phyloP scores from a whole-genome alignment of 1,140 invertebrate species.

The Calliphora vicina region DNA sequence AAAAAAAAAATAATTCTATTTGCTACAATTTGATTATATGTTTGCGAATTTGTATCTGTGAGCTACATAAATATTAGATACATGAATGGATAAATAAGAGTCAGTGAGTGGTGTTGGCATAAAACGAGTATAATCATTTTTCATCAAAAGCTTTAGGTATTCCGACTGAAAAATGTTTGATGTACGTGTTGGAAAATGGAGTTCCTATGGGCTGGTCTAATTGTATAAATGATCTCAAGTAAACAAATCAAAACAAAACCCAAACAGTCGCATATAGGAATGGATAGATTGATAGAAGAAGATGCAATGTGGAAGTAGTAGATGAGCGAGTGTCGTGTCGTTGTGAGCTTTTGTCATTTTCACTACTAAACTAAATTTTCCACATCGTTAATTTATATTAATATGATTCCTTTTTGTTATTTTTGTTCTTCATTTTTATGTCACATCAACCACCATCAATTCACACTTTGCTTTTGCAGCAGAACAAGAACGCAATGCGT shows the following conservation, averaged over 20 bases:
- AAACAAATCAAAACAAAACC: neutral
- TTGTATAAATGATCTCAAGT: neutral
- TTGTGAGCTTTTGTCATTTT: conserved; percentile 43
- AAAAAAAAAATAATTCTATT: neutral
- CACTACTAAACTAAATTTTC: conserved; percentile 64
- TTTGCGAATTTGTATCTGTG: neutral
- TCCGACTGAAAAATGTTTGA: conserved; percentile 3
- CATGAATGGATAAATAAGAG: too few species aligned
- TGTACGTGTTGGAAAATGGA: neutral
- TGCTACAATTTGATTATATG: neutral
- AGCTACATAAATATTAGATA: too few species aligned
- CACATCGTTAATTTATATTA: conserved; percentile 64
- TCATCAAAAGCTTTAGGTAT: conserved; percentile 18
- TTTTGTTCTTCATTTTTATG: conserved; percentile 49
- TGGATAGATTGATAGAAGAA: neutral
- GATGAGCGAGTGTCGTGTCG: neutral
- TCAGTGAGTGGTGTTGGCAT: neutral
- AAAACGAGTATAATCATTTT: neutral
- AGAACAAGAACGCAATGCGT: neutral
- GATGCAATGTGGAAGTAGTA: neutral
- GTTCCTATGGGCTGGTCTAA: neutral
- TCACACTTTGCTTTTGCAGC: neutral
- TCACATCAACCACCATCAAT: conserved; percentile 48
- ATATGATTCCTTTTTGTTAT: conserved; percentile 50
- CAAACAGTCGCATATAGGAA: neutral